Percentiles rank a stretch among this genome's conserved stretches.
Conservation (phyloP, 2,113 vertebrate genomes). For the Aythya baeri region DNA sequence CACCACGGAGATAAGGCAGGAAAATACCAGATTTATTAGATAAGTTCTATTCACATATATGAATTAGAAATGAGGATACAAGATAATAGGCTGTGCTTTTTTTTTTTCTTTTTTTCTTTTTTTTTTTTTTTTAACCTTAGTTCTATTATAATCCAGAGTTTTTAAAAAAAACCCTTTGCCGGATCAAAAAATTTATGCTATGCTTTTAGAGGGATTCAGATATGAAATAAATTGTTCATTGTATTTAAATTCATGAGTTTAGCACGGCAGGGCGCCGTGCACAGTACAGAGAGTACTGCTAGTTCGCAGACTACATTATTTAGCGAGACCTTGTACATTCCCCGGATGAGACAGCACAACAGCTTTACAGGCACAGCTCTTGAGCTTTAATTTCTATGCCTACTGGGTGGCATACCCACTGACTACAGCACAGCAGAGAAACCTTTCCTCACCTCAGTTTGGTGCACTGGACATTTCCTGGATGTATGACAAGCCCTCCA, state of each 20-base stretch:
- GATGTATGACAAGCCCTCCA: background rate
- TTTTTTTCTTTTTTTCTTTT: background rate
- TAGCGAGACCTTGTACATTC: background rate
- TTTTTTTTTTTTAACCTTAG: background rate
- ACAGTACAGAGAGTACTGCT: background rate
- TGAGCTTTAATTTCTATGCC: background rate
- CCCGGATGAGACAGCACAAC: background rate
- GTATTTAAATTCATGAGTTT: background rate
- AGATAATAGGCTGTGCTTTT: background rate
- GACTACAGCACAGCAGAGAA: slow-evolving; percentile 4
- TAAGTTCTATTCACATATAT: background rate
- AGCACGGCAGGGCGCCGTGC: background rate
- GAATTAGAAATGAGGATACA: background rate
- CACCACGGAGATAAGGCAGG: background rate
- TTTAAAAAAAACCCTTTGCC: background rate
- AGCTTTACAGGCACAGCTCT: background rate
- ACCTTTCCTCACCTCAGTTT: slow-evolving; percentile 14
- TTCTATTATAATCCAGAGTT: background rate
- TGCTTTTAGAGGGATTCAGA: background rate
- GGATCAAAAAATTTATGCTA: background rate
- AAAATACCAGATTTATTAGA: background rate
- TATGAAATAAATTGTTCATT: background rate
- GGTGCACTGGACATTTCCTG: slow-evolving; percentile 8
- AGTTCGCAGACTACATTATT: background rate
- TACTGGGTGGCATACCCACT: background rate